Evolutionary conservation across 2,888 invertebrate species (phyloP), one percentile per base, ranked within the genome.

Genomic region (Amblyjoppa proteus): DNA sequence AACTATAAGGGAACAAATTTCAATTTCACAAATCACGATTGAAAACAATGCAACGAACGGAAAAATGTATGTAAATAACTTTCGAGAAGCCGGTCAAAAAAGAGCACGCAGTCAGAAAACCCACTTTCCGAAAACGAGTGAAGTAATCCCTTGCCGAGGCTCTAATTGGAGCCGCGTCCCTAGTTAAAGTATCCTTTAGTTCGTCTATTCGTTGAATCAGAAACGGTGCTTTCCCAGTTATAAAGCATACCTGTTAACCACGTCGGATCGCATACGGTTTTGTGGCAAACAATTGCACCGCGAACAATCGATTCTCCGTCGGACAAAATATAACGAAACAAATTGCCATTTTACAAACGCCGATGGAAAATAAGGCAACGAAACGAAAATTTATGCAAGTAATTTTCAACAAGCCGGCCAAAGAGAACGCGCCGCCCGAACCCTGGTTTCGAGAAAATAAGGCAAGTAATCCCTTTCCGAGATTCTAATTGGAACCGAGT

Each of bases 141-240:
- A 76, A 76, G 53, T 51, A 53, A 53, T 38, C 53, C 41, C 25
- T 66, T 38, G 68, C n/a, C 66, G 66, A 66, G 41, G 9, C 31
- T 9, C 41, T 76, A 68, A 76, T 76, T 76, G 76, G 68, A 68
- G 51, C 25, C 20, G 68, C 38, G 68, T 76, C 38, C 6, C 68
- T 76, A 76, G 68, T 76, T 76, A 28, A 68, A 76, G 61, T 68
- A 68, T 76, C 68, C 53, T 76, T 76, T 66, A 76, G 38, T 11
- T 41, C 41, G 41, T 41, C 41, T 41, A 11, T 11, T 41, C 11
- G 41, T 41, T 11, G 11, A 41, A 41, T 41, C 41, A 5, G 41
- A 41, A 41, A 41, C 2, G 2, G 11, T 41, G 41, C 2, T 9
- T 41, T 38, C 2, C 38, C 9, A 38, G 7, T 38, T 38, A 7